phyloP scores from a whole-genome alignment of 1,140 invertebrate species.

The Diprion similis region DNA sequence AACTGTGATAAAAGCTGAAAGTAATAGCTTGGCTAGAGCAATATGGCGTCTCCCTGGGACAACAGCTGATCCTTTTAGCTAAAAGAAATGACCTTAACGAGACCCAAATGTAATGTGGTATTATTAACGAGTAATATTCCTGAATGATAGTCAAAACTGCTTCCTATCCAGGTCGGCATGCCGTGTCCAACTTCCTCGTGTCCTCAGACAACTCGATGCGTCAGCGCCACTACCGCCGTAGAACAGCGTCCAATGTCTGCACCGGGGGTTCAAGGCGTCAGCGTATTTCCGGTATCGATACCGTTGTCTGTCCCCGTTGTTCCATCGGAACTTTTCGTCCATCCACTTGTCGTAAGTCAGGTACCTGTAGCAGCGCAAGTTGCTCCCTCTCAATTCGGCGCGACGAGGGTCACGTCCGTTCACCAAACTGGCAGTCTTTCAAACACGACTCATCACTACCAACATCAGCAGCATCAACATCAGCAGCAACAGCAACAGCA shows the following conservation, averaged over 20 bases:
- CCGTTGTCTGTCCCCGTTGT: slow-evolving; percentile 51
- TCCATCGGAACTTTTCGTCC: slow-evolving; percentile 50
- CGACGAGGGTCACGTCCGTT: slow-evolving; percentile 41
- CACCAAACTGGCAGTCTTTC: slow-evolving; percentile 29
- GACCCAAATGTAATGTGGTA: too few species aligned
- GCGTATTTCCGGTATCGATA: slow-evolving; percentile 47
- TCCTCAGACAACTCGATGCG: slow-evolving; percentile 38
- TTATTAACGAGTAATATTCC: too few species aligned
- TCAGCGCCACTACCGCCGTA: slow-evolving; percentile 45
- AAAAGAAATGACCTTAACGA: too few species aligned
- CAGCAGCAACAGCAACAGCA: slow-evolving; percentile 13
- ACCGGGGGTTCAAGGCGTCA: slow-evolving; percentile 40
- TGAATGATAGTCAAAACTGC: slow-evolving; percentile 13
- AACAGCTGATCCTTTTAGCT: too few species aligned
- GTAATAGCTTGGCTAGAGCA: too few species aligned
- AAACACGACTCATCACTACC: neutral
- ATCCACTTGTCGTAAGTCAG: slow-evolving; percentile 40
- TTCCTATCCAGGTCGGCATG: slow-evolving; percentile 44
- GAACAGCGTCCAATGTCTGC: slow-evolving; percentile 36
- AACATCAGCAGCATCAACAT: slow-evolving; percentile 29
- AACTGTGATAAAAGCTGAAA: too few species aligned
- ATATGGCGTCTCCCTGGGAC: too few species aligned
- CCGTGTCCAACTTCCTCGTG: slow-evolving; percentile 48
- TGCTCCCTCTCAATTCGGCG: slow-evolving; percentile 35
- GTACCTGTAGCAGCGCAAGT: slow-evolving; percentile 30